Percentiles rank a stretch among this genome's conserved stretches.
These are phyloP conservation scores for Conchocele bisecta DNA, from an alignment of 2,888 invertebrate genomes.

Conservation along the genomic window DNA sequence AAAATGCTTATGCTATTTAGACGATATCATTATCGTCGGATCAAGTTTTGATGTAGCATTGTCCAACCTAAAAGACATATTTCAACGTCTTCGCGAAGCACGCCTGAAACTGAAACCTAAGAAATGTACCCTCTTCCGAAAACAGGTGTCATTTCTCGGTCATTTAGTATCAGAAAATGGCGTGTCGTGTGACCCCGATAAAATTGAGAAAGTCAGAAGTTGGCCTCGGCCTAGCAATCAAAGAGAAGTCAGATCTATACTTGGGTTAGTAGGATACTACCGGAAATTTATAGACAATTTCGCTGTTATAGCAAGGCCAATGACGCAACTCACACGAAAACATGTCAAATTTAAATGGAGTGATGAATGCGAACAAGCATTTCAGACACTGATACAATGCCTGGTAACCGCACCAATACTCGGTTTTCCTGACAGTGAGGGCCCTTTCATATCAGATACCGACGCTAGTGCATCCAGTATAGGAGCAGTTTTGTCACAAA, in stretches of 20 bases:
- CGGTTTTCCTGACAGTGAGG: conserved; percentile 22
- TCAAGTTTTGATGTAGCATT: conserved; percentile 13
- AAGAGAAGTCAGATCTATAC: conserved; percentile 3
- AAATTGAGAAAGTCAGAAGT: conserved; percentile 13
- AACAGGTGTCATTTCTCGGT: conserved; percentile 26
- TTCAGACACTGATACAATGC: conserved; percentile 17
- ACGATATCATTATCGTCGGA: conserved; percentile 26
- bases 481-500: conserved; percentile 57
- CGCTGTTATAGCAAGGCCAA: conserved; percentile 17
- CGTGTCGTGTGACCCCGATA: conserved; percentile 16
- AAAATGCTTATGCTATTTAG: conserved; percentile 27
- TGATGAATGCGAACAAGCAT: conserved; percentile 25
- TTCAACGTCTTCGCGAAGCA: conserved; percentile 11
- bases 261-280: conserved; percentile 17
- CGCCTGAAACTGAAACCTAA: conserved; percentile 26
- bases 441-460: conserved; percentile 47
- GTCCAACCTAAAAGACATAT: conserved; percentile 6
- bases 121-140: conserved; percentile 31
- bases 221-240: conserved; percentile 21
- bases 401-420: conserved; percentile 7
- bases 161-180: conserved; percentile 27
- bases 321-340: conserved; percentile 15
- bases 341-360: conserved; percentile 22
- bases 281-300: conserved; percentile 19
- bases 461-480: conserved; percentile 56